Conservation (phyloP, 2,797 vertebrate genomes). For the Gymnothorax javanicus region DNA sequence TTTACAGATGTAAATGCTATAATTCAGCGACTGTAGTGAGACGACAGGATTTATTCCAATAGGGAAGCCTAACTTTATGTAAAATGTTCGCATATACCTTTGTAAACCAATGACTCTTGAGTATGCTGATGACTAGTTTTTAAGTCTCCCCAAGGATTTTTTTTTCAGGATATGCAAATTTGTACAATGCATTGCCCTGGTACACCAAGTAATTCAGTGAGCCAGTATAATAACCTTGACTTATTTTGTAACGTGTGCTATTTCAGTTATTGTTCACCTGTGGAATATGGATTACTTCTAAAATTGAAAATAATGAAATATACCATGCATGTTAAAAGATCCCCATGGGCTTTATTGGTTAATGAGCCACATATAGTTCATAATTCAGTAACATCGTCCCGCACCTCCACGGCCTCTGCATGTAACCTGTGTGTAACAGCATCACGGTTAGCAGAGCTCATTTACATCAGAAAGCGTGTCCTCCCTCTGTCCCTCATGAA, state of each 20-base stretch:
- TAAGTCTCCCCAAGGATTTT: not conserved
- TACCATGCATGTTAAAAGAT: no score
- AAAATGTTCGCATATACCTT: not conserved
- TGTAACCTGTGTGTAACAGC: not conserved
- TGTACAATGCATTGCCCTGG: not conserved
- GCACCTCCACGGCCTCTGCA: not conserved
- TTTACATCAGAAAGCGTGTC: not conserved
- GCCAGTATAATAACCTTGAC: not conserved
- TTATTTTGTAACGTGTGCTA: not conserved
- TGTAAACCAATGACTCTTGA: not conserved
- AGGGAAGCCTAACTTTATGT: not conserved
- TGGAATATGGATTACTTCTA: not conserved
- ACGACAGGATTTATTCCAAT: no score
- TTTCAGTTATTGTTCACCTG: not conserved
- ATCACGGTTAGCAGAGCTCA: not conserved
- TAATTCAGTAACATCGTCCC: not conserved
- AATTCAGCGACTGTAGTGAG: no score
- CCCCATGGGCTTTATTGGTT: no score
- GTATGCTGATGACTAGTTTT: not conserved
- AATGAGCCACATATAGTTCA: no score
- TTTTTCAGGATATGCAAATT: not conserved
- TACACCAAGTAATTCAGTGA: not conserved
- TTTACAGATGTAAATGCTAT: no score
- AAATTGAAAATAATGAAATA: not conserved
- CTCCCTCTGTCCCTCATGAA: not conserved